Evolutionary conservation across 2,113 vertebrate genomes (phyloP).

Genomic region (Daboia siamensis): DNA sequence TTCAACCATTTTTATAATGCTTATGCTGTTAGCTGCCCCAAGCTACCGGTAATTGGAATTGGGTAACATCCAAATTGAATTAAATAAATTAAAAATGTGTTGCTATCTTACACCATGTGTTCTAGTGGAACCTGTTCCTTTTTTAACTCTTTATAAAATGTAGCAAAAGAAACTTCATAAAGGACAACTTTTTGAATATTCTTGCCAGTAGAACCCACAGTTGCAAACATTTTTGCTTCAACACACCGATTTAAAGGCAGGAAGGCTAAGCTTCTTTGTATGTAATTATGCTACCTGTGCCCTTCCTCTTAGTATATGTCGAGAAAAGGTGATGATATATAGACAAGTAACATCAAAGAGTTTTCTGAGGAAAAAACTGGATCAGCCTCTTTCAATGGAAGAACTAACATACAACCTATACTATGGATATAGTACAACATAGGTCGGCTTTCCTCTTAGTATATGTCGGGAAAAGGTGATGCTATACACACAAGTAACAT

Average conservation of each 20-base stretch:
- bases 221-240: background rate
- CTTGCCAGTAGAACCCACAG: background rate
- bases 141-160: background rate
- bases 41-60: background rate
- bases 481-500: background rate
- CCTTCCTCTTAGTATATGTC: background rate
- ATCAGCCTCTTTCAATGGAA: rapidly evolving
- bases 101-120: background rate
- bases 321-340: background rate
- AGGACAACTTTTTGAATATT: background rate
- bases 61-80: background rate
- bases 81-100: background rate
- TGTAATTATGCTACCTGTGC: background rate
- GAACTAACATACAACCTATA: rapidly evolving
- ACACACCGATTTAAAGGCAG: background rate
- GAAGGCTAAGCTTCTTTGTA: background rate
- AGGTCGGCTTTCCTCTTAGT: background rate
- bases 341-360: background rate
- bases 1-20: background rate
- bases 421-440: too few species aligned
- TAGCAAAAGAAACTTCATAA: background rate
- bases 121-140: background rate
- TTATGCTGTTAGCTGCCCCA: background rate
- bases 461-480: background rate
- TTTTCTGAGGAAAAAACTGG: rapidly evolving